Percentiles rank a stretch among this genome's conserved stretches.
These are phyloP conservation scores for Odontamblyopus rebecca DNA, from an alignment of 2,797 vertebrate genomes.

Conservation along the genomic window DNA sequence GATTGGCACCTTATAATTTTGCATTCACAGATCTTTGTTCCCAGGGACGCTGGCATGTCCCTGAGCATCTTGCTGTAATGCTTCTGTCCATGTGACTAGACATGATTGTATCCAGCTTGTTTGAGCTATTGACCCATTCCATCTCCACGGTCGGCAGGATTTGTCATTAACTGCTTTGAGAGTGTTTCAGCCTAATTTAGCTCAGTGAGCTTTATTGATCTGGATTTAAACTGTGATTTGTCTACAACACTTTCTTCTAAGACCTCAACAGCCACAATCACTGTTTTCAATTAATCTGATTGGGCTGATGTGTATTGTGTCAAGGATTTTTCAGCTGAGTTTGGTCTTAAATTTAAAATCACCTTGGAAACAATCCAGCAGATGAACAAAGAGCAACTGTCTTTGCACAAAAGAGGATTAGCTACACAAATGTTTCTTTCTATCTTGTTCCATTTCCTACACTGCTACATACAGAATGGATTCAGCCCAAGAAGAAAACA, in stretches of 20 bases:
- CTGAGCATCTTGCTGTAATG: conserved; percentile 28
- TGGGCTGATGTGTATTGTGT: conserved; percentile 55
- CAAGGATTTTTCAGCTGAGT: conserved; percentile 56
- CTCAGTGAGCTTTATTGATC: conserved; percentile 72
- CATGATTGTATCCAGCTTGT: conserved; percentile 57
- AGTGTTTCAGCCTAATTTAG: conserved; percentile 74
- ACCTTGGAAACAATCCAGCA: conserved; percentile 53
- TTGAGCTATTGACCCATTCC: conserved; percentile 64
- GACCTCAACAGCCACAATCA: conserved; percentile 60
- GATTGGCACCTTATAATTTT: conserved; percentile 23
- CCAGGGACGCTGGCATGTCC: conserved; percentile 17
- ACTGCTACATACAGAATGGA: conserved; percentile 40
- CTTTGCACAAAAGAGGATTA: conserved; percentile 59
- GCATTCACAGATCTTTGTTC: conserved; percentile 35
- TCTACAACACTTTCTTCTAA: conserved; percentile 62
- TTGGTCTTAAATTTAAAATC: conserved; percentile 51
- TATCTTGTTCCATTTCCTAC: conserved; percentile 26
- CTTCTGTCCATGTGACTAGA: conserved; percentile 39
- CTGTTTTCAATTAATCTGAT: conserved; percentile 72
- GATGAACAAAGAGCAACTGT: conserved; percentile 42
- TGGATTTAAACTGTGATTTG: conserved; percentile 75
- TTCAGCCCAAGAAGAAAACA: conserved; percentile 46
- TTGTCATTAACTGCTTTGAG: conserved; percentile 72
- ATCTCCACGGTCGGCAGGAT: conserved; percentile 52
- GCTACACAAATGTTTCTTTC: conserved; percentile 36